Evolutionary conservation across 2,888 invertebrate genomes (phyloP).

Genomic region (Meiosimyza decipiens): DNA sequence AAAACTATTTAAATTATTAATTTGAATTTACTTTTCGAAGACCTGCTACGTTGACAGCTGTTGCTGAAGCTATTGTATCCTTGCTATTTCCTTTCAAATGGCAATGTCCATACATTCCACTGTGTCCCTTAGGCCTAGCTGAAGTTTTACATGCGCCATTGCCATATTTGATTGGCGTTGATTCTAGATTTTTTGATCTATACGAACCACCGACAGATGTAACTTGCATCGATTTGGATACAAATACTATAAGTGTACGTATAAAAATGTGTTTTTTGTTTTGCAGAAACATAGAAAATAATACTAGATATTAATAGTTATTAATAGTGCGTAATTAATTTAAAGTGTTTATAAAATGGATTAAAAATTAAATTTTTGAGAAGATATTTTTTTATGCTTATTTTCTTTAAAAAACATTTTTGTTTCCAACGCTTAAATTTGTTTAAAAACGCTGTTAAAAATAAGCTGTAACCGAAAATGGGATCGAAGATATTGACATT

Average conservation of each 20-base stretch:
- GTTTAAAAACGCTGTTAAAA: too few relatives aligned
- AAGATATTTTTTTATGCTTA: too few relatives aligned
- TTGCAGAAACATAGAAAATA: not conserved
- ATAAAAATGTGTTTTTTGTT: constrained; percentile 18
- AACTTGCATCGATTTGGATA: constrained; percentile 97
- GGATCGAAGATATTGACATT: too few relatives aligned
- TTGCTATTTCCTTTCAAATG: constrained; percentile 98
- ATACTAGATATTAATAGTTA: too few relatives aligned
- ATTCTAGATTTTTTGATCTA: constrained; percentile 96
- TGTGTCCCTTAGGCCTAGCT: constrained; percentile 96
- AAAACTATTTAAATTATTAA: not conserved
- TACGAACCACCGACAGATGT: constrained; percentile 97
- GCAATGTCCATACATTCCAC: constrained; percentile 99
- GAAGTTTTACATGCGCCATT: constrained; percentile 96
- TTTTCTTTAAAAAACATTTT: too few relatives aligned
- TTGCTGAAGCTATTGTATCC: constrained; percentile 95
- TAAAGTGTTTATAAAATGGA: too few relatives aligned
- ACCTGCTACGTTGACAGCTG: constrained; percentile 95
- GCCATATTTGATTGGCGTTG: constrained; percentile 97
- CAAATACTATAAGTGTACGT: constrained; percentile 90
- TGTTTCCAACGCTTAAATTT: too few relatives aligned
- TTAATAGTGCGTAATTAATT: too few relatives aligned
- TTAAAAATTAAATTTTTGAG: too few relatives aligned
- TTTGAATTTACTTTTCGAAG: constrained; percentile 65
- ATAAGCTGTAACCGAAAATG: too few relatives aligned